Conservation (phyloP, 2,797 vertebrate genomes). For the Manis pentadactyla region DNA sequence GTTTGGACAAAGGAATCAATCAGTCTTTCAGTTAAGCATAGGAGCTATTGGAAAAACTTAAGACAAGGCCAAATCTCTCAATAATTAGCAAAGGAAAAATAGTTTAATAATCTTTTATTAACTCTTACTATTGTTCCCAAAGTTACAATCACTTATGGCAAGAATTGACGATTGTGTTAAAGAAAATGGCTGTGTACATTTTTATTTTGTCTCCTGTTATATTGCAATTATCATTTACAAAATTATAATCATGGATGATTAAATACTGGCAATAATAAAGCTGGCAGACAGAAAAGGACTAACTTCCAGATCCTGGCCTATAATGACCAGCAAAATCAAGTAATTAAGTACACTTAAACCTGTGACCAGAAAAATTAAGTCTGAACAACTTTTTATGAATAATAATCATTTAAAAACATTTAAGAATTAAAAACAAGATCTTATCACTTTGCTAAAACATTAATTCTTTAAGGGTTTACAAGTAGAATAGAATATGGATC, state of each 20-base stretch:
- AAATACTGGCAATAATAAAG: slow-evolving; percentile 11
- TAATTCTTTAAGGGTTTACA: not conserved
- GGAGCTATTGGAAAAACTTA: not conserved
- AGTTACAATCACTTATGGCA: slow-evolving; percentile 13
- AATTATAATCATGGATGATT: not conserved
- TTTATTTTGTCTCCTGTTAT: slow-evolving; percentile 21
- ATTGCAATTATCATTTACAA: not conserved
- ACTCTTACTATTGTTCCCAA: not conserved
- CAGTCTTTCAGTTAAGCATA: not conserved
- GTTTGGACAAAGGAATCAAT: not conserved
- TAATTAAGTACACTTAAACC: not conserved
- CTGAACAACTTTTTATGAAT: slow-evolving; percentile 45
- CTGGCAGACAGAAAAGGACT: not conserved
- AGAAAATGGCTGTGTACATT: not conserved
- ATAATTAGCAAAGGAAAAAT: slow-evolving; percentile 2
- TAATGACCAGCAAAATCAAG: not conserved
- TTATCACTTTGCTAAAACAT: not conserved
- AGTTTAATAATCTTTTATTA: not conserved
- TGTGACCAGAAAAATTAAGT: slow-evolving; percentile 6
- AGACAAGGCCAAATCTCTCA: not conserved
- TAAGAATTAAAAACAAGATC: slow-evolving; percentile 8
- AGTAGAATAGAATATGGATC: not conserved
- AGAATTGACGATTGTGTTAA: not conserved
- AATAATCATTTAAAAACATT: not conserved
- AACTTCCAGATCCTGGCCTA: not conserved